A percentile compares a stretch with the other conserved stretches of the same genome.
phyloP scores from a whole-genome alignment of 2,797 vertebrate genomes.

The Anisognathus igniventris region DNA sequence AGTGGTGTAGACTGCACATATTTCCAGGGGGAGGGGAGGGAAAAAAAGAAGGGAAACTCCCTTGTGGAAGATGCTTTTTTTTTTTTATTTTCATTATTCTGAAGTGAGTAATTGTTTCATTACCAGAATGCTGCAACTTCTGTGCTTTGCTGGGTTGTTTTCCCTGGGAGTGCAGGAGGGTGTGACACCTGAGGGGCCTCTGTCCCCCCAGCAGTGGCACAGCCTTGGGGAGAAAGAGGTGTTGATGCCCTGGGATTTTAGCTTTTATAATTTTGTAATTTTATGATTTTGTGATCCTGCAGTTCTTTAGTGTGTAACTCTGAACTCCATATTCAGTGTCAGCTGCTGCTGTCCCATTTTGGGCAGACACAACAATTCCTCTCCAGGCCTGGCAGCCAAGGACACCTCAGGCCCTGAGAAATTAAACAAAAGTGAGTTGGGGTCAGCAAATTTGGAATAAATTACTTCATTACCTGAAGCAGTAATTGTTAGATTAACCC shows the following conservation, averaged over 20 bases:
- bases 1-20: background rate
- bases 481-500: background rate
- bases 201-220: background rate
- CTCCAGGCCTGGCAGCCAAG: background rate
- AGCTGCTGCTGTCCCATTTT: background rate
- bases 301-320: fast-evolving
- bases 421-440: background rate
- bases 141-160: background rate
- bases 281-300: fast-evolving
- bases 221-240: background rate
- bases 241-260: background rate
- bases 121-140: background rate
- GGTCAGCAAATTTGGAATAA: background rate
- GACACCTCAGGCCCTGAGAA: background rate
- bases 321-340: fast-evolving
- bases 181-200: background rate
- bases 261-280: background rate
- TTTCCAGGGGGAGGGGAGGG: background rate
- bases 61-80: background rate
- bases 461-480: background rate
- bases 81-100: background rate
- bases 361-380: background rate
- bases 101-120: background rate
- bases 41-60: background rate
- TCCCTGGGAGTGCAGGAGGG: background rate